Conservation (phyloP, 2,888 invertebrate genomes). For the Parascotia fuliginaria region DNA sequence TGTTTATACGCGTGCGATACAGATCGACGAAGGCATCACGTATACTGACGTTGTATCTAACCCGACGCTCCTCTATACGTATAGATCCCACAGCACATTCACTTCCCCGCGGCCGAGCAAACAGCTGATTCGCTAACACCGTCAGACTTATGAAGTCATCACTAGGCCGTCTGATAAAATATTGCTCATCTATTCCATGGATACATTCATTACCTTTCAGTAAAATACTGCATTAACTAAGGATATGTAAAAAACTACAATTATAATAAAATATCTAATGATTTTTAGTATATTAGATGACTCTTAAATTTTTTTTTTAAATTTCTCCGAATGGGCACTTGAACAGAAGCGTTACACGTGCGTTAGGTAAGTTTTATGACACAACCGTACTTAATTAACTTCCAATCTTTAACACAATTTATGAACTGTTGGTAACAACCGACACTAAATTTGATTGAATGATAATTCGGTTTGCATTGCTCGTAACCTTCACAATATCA, state of each 20-base stretch:
- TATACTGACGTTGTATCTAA: slow-evolving; percentile 66
- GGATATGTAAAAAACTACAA: too few species aligned
- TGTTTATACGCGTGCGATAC: slow-evolving; percentile 42
- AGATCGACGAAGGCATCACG: slow-evolving; percentile 58
- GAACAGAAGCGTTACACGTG: too few species aligned
- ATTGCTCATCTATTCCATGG: background rate
- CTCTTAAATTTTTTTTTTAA: too few species aligned
- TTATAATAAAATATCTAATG: too few species aligned
- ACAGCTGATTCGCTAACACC: slow-evolving; percentile 74
- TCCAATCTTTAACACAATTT: background rate
- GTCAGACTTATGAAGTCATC: slow-evolving; percentile 17
- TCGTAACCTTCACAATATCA: background rate
- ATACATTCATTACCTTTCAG: too few species aligned
- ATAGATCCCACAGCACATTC: slow-evolving; percentile 47
- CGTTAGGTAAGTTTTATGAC: background rate
- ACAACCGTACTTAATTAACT: background rate
- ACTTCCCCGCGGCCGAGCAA: slow-evolving; percentile 57
- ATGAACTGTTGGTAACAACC: background rate
- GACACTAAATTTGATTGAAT: background rate
- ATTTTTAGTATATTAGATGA: too few species aligned
- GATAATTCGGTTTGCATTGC: too few species aligned
- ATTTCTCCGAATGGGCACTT: too few species aligned
- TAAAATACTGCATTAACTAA: too few species aligned
- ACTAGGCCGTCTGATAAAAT: slow-evolving; percentile 11
- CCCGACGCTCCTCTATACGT: slow-evolving; percentile 41